phyloP scores from a whole-genome alignment of 2,797 vertebrate species.

The Pseudochirops cupreus region DNA sequence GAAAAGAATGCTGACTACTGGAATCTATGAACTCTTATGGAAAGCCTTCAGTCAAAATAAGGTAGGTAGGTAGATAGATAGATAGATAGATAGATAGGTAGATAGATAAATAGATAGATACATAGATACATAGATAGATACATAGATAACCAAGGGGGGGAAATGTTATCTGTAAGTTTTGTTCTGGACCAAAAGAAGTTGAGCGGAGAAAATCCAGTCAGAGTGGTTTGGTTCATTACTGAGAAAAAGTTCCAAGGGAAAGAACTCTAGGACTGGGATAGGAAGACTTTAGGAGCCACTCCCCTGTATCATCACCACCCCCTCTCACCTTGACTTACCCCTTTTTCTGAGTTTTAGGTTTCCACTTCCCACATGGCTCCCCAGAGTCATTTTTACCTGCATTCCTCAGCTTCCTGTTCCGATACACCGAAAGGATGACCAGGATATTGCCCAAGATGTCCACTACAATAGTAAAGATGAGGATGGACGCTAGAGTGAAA shows the following conservation, averaged over 20 bases:
- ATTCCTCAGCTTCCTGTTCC: slow-evolving; percentile 96
- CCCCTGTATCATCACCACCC: background rate
- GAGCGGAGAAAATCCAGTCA: background rate
- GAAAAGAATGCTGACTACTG: background rate
- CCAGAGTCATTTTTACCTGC: slow-evolving; percentile 89
- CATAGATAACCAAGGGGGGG: background rate
- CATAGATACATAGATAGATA: too few species aligned
- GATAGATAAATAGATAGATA: too few species aligned
- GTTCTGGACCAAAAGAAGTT: background rate
- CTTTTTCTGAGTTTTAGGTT: background rate
- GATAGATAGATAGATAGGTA: background rate
- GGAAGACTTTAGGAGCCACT: background rate
- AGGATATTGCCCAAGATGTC: slow-evolving; percentile 96
- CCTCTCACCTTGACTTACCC: background rate
- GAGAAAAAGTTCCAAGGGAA: background rate
- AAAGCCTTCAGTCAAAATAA: background rate
- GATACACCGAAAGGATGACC: slow-evolving; percentile 95
- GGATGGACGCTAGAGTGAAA: slow-evolving; percentile 91
- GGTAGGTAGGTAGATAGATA: background rate
- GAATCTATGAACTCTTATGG: background rate
- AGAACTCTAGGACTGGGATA: background rate
- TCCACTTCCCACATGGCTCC: background rate
- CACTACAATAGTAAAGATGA: slow-evolving; percentile 96
- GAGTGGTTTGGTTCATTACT: background rate
- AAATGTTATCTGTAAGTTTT: background rate